Evolutionary conservation across 1,140 invertebrate genomes (phyloP), one percentile per base, ranked within the genome.

Genomic region (Triops cancriformis): DNA sequence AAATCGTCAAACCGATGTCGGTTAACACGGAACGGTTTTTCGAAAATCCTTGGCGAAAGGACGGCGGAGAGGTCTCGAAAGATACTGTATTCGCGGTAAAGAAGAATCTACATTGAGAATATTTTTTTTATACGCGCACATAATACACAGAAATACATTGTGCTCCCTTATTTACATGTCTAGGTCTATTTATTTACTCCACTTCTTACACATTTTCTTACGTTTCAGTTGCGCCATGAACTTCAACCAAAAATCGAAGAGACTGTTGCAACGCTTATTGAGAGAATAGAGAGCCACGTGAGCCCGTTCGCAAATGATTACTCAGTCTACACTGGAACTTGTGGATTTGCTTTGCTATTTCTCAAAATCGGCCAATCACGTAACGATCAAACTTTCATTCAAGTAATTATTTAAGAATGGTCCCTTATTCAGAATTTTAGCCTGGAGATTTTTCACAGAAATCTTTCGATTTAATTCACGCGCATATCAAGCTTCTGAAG

Each of bases 321-420:
- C 79, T 86, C 87, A 4, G 80, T 88, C 28, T 88, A 88, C 51
- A 88, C 87, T 18, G 88, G 88, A 77, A 83, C 79, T 74, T 80
- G 86, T 77, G 88, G 89, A 42, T 85, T 88, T 78, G 86, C 88
- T 72, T 84, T 87, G 42, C 80, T 88, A n/a, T 86, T 87, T 81
- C 85, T 86, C 77, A 84, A 86, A 45, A 84, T 88, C 77, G 84
- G 85, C 43, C 83, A 84, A 74, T 83, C 81, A 74, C 81, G 81
- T 37, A 45, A 84, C 26, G 77, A 85, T 76, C 80, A 81, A 12
- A 26, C 9, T 27, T 82, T 81, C 26, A 79, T 80, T 0, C 42
- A 78, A n/a, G 83, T 64, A 64, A 64, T 64, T 64, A 64, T 64
- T 0, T 64, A 14, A 6, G 10, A 64, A 12, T 18, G 9, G 14